Percentiles rank a stretch among this genome's conserved stretches.
These are phyloP conservation scores for Poliocrania exsul DNA, from an alignment of 2,797 vertebrate species.

Conservation along the genomic window DNA sequence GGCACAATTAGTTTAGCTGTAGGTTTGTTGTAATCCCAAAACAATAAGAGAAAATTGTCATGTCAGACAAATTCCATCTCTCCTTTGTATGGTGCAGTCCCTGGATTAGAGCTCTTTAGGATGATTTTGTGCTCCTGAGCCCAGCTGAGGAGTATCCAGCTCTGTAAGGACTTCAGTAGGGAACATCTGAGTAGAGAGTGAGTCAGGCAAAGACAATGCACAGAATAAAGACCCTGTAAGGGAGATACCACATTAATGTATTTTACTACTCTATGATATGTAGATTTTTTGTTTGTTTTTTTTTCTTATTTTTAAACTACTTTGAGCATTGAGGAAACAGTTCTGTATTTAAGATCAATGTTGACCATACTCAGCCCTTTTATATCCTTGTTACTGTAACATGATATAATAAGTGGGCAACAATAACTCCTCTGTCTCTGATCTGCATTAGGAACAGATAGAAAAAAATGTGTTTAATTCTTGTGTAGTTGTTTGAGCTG, in stretches of 20 bases:
- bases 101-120: not conserved
- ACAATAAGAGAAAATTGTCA: conserved; percentile 25
- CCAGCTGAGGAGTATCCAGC: not conserved
- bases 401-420: not conserved
- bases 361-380: not conserved
- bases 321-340: not conserved
- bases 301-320: not conserved
- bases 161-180: not conserved
- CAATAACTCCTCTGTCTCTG: not conserved
- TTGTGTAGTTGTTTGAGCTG: not conserved
- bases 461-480: not conserved
- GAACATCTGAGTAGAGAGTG: not conserved
- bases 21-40: conserved; percentile 41
- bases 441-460: not conserved
- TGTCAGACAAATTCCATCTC: not conserved
- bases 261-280: not conserved
- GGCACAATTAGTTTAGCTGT: conserved; percentile 38
- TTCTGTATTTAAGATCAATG: not conserved
- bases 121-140: not conserved
- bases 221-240: not conserved
- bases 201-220: not conserved
- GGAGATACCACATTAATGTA: not conserved
- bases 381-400: not conserved
- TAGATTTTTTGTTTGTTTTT: not conserved
- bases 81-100: not conserved